Percentiles rank a stretch among this genome's conserved stretches.
These are phyloP conservation scores for Drosophila cardini DNA, from an alignment of 1,140 invertebrate species.

Conservation along the genomic window DNA sequence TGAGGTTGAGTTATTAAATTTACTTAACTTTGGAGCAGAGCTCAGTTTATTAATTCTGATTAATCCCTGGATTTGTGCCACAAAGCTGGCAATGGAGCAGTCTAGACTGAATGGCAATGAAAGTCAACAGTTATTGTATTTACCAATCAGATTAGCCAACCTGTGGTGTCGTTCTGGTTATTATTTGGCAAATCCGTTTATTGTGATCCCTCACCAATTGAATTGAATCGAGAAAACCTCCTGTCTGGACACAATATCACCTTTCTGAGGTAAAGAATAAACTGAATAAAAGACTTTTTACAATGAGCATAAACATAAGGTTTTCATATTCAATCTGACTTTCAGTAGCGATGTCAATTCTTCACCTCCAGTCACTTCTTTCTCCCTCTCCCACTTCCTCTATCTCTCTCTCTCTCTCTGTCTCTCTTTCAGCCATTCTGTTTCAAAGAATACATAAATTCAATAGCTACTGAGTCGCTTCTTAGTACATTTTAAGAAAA, in stretches of 20 bases:
- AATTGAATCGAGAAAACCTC: slow-evolving; percentile 14
- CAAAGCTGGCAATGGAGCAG: not conserved
- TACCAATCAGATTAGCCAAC: not conserved
- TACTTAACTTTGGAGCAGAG: not conserved
- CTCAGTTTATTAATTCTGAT: slow-evolving; percentile 22
- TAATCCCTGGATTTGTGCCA: not conserved
- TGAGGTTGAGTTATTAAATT: not conserved
- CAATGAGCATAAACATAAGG: slow-evolving; percentile 35
- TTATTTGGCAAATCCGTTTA: slow-evolving; percentile 34
- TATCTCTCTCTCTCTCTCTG: not conserved
- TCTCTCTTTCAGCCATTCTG: not conserved
- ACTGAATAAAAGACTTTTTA: slow-evolving; percentile 19
- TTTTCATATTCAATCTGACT: slow-evolving; percentile 50
- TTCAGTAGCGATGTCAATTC: slow-evolving; percentile 67
- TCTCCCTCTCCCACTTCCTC: not conserved
- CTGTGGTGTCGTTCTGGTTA: slow-evolving; percentile 17
- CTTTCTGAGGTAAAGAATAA: slow-evolving; percentile 8
- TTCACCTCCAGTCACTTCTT: not conserved
- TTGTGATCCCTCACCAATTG: slow-evolving; percentile 20
- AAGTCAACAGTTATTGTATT: not conserved
- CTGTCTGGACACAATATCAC: slow-evolving; percentile 17
- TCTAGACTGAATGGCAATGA: not conserved
- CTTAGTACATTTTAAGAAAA: slow-evolving; percentile 1
- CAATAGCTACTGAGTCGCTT: slow-evolving; percentile 28
- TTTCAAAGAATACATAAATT: slow-evolving; percentile 27